Base-by-base conservation (phyloP, 2,888 invertebrate genomes). In the Leucoptera coffeella region DNA sequence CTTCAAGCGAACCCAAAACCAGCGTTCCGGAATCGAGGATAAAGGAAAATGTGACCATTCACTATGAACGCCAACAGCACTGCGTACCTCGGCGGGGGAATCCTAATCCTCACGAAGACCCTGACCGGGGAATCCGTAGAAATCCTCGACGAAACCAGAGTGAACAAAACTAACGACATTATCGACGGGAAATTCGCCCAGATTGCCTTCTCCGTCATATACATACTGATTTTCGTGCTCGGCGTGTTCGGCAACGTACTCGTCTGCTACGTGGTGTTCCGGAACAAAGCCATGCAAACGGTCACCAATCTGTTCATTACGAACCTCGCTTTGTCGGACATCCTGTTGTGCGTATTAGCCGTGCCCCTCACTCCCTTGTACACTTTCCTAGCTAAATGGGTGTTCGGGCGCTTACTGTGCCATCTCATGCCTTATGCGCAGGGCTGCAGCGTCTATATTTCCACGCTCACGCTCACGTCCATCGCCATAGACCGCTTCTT, bases 271-370 rank as follows among this genome's bases (percentile, higher is more conserved):
- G 89, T 91, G 3, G 91, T 93, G 2, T 78, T 82, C 30, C 73
- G 85, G 5, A 91, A 90, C 49, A 78, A 79, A 40, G 80, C 84
- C 22, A 92, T 93, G 91, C 91, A 90, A 57, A 89, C 90, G 0
- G 91, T 92, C 26, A 93, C 92, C 10, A 92, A 93, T 50, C 76
- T 89, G 27, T 92, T 92, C 59, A 93, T 93, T 45, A 85, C 87
- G 8, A 93, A 92, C 47, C 61, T 93, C 39, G 92, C 92, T 1
- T 57, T 91, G 24, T 88, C 90, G 14, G 92, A 93, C 52, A 84
- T 92, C 34, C 60, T 93, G 22, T 74, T 93, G 37, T 90, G 90
- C 47, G 61, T 83, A 12, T 75, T 92, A 29, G 87, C 89, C 2
- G 87, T 92, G 9, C 92, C 92, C 27, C 82, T 93, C 42, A 94